Percentiles rank a stretch among this genome's conserved stretches.
These are phyloP conservation scores for Lottia scabra DNA, from an alignment of 2,888 invertebrate genomes.

Conservation along the genomic window DNA sequence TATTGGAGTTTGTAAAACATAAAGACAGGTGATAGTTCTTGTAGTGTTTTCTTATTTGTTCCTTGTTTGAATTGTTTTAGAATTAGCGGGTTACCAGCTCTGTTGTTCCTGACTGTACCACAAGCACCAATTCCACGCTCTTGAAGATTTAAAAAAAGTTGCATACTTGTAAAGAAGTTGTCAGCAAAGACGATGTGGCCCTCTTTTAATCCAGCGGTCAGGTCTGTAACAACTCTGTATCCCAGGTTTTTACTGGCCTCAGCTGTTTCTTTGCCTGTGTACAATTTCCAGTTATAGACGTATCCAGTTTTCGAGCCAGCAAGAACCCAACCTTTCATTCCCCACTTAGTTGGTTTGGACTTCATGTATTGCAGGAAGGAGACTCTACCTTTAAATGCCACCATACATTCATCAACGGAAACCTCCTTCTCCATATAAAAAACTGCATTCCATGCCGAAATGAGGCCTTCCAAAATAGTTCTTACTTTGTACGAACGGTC, in stretches of 20 bases:
- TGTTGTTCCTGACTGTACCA: neutral
- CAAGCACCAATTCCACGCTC: neutral
- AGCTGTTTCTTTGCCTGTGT: no score
- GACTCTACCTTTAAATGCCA: conserved; percentile 23
- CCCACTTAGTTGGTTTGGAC: conserved; percentile 26
- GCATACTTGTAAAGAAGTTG: neutral
- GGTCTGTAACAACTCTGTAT: neutral
- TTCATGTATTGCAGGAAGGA: conserved; percentile 23
- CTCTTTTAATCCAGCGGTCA: neutral
- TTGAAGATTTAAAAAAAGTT: neutral
- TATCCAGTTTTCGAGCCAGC: conserved; percentile 22
- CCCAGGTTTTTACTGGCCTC: neutral
- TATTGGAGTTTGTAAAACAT: neutral
- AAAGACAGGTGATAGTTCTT: neutral
- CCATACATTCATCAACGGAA: conserved; percentile 26
- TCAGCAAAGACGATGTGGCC: neutral
- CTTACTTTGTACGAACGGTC: neutral
- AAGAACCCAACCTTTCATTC: conserved; percentile 27
- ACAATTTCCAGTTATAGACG: neutral
- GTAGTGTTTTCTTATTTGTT: neutral
- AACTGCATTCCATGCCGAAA: neutral
- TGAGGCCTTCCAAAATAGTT: neutral
- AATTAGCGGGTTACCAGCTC: neutral
- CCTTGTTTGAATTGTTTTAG: neutral
- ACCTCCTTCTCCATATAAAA: conserved; percentile 17